Conservation (phyloP, 2,113 vertebrate genomes). For the Athene cunicularia region DNA sequence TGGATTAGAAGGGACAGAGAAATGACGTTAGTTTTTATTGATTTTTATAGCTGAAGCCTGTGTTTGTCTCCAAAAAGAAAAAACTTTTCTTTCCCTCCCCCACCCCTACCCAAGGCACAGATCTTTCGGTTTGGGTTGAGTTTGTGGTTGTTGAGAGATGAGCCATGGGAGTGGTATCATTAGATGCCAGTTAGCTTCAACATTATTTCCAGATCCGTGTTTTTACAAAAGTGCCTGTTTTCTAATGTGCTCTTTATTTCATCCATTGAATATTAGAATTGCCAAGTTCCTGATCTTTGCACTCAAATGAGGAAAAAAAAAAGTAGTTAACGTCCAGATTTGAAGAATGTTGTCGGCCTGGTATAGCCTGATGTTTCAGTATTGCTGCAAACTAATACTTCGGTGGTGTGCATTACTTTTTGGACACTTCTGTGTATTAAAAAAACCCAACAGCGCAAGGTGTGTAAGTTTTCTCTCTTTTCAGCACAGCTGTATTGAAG, state of each 20-base stretch:
- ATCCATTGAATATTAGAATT: neutral
- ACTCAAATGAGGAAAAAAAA: neutral
- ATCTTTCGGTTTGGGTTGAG: neutral
- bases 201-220: neutral
- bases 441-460: fast-evolving
- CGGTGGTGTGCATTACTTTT: neutral
- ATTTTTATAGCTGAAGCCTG: neutral
- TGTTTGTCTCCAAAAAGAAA: neutral
- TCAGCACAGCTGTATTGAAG: neutral
- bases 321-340: neutral
- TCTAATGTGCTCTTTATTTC: neutral
- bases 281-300: neutral
- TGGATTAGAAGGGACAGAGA: neutral
- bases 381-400: neutral
- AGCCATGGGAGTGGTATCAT: neutral
- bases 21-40: neutral
- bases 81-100: too few species aligned
- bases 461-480: neutral
- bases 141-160: neutral
- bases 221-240: neutral
- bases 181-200: neutral
- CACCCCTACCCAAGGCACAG: neutral
- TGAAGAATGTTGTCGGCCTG: conserved; percentile 40
- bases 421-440: neutral
- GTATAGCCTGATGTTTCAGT: conserved; percentile 31